These are phyloP conservation scores for Osmerus eperlanus DNA, from an alignment of 2,113 vertebrate species.

Conservation along the genomic window DNA sequence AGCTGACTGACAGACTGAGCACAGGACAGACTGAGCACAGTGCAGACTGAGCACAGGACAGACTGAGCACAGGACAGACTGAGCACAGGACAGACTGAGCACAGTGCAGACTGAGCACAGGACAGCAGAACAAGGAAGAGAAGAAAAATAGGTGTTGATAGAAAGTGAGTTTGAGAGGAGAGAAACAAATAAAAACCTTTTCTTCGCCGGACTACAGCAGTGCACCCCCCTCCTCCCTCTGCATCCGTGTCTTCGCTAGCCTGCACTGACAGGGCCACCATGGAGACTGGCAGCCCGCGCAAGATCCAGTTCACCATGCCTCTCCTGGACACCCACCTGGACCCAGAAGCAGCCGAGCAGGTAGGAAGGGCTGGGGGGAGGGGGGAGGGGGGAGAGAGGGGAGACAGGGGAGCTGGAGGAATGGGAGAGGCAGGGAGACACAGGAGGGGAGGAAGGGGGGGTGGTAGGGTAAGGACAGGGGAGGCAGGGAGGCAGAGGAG, in stretches of 20 bases:
- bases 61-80: too few relatives aligned
- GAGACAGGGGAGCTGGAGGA: background rate
- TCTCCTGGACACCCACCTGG: conserved; percentile 86
- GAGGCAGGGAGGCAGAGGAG: background rate
- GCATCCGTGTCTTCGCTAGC: background rate
- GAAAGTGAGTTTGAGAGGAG: too few relatives aligned
- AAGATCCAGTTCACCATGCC: conserved; percentile 91
- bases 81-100: too few relatives aligned
- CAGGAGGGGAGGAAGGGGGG: too few relatives aligned
- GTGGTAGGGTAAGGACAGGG: too few relatives aligned
- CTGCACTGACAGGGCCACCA: conserved; percentile 50
- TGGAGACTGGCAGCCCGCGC: conserved; percentile 85
- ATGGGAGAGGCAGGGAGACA: too few relatives aligned
- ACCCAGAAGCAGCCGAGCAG: conserved; percentile 90
- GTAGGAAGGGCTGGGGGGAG: conserved; percentile 56
- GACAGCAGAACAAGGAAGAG: too few relatives aligned
- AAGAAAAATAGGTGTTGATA: too few relatives aligned
- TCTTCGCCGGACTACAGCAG: too few relatives aligned
- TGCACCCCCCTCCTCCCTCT: background rate
- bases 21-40: background rate
- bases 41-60: conserved; percentile 1
- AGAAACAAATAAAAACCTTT: too few relatives aligned
- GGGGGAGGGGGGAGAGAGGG: conserved; percentile 7
- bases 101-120: conserved; percentile 8
- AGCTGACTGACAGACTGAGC: background rate